Base-by-base conservation (phyloP, 2,797 vertebrate species). In the Sardinella longiceps region DNA sequence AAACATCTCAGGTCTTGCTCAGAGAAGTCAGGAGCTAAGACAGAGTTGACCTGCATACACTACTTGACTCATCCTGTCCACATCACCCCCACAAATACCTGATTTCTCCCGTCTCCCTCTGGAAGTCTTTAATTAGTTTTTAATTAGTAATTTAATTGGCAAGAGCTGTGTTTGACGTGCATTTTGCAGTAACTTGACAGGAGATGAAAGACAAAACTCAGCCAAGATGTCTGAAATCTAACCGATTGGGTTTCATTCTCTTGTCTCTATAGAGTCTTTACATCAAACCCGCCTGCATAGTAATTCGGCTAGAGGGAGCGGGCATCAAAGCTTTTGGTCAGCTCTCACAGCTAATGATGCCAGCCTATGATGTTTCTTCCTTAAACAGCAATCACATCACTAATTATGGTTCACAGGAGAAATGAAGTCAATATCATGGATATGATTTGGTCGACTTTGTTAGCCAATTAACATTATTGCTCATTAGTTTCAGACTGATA, bases 171-270 rank as follows among this genome's bases (percentile, higher is more conserved):
- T 77, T 43, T 3, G 33, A 39, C 18, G 10, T 77, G 70, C 37
- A 43, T 77, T 43, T 77, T 43, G 37, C 70, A 77, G 70, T 11
- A 77, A 20, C 33, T 33, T 63, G 9, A 15, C 77, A 25, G 74
- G 74, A 83, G 86, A 85, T 87, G 81, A 87, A 87, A 81, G 81
- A 37, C 70, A 66, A 83, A 15, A 74, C 50, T 46, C 70, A 50
- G 50, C 39, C 48, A 80, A 80, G 23, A 7, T 6, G 9, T 84
- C 43, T 45, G n/a, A 46, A 80, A 85, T 83, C 58, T 63, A 87
- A 58, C 43, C 33, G 48, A n/a, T 33, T 30, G 5, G 74, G 80
- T 11, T 74, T 85, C 82, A 83, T 60, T 81, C 85, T 53, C 80
- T 77, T 18, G 23, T 80, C 81, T 80, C 37, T 33, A 20, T 25